phyloP scores from a whole-genome alignment of 2,113 vertebrate species.

The Zosterops lateralis region DNA sequence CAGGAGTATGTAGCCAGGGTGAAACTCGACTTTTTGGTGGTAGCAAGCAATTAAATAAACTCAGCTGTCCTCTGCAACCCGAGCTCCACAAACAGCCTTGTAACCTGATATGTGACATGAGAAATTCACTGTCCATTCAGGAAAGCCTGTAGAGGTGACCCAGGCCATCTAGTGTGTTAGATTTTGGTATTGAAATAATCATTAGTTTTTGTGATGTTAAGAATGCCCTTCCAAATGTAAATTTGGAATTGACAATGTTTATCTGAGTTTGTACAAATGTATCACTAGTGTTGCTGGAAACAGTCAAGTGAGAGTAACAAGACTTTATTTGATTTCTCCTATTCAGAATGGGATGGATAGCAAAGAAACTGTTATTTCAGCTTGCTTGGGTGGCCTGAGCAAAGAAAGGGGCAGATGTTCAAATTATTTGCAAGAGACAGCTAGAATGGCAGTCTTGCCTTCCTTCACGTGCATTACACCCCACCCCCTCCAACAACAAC shows the following conservation, averaged over 20 bases:
- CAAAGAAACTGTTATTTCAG: neutral
- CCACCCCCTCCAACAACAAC: neutral
- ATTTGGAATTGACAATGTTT: neutral
- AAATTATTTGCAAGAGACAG: neutral
- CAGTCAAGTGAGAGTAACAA: neutral
- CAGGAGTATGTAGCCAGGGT: neutral
- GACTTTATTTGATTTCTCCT: neutral
- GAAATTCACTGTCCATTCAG: slow-evolving; percentile 15
- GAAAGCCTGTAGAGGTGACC: neutral
- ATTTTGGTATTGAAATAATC: neutral
- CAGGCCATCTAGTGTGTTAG: neutral
- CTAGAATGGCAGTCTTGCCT: neutral
- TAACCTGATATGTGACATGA: neutral
- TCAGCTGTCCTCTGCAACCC: slow-evolving; percentile 29
- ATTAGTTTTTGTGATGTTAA: neutral
- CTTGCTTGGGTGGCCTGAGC: neutral
- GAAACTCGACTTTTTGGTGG: neutral
- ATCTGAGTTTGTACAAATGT: neutral
- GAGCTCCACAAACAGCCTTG: neutral
- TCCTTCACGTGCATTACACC: neutral
- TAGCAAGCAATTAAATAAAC: slow-evolving; percentile 4
- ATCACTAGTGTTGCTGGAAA: neutral
- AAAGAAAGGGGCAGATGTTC: neutral
- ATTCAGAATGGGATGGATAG: neutral
- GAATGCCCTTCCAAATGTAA: neutral